Base-by-base conservation (phyloP, 2,888 invertebrate species). In the Acleris laterana region DNA sequence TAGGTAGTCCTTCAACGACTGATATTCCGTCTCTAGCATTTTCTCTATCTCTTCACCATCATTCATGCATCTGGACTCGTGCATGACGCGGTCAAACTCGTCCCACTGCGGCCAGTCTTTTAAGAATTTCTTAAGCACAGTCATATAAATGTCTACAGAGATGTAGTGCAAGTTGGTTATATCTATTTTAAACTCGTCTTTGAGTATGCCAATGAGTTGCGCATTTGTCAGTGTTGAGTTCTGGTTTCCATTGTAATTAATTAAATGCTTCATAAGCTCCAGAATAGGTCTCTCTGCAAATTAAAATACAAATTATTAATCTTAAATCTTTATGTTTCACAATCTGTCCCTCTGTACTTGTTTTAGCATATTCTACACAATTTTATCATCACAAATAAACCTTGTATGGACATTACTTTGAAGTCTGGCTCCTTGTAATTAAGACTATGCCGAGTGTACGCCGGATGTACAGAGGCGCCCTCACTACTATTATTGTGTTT, bases 81-180 rank as follows among this genome's bases (percentile, higher is more conserved):
- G 81, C 0, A 89, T 74, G 0, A 77, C 70, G 2, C 70, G 70
- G 49, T 90, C 89, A 17, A 91, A 81, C 1, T 81, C 80, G 19
- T 90, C 86, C 91, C 91, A 91, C 16, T 83, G 79, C 0, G 91
- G 89, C 91, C 91, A 91, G 55, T 86, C 83, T 74, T 89, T 90
- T 0, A 91, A 68, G 63, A 79, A 90, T 61, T 84, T 88, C 62
- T 91, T 91, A 13, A 89, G 77, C 0, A 89, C 75, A 17, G 83
- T 85, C 7, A 91, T 69, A 52, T 87, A 89, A 19, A 90, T 84
- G 1, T 90, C 87, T 0, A 84, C 72, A 74, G 88, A 86, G 1
- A 91, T 58, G 0, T 79, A 80, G 2, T 87, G 87, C 0, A 82
- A 68, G 0, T 73, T 68, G 0, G 70, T 55, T 0, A 84, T 68